Conservation (phyloP, 2,113 vertebrate species). For the Tachycineta bicolor region DNA sequence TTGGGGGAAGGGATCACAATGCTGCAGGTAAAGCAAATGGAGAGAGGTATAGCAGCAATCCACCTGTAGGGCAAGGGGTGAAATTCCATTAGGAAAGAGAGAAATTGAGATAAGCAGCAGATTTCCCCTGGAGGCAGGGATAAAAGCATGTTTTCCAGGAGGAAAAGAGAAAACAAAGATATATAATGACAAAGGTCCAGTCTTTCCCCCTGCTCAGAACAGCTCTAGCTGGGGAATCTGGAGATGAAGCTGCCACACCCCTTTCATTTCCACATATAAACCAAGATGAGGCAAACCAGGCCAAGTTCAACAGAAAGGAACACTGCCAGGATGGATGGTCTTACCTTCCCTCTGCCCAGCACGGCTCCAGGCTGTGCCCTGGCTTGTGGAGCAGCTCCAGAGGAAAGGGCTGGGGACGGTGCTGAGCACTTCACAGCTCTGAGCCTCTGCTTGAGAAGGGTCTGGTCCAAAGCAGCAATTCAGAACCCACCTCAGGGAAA, state of each 20-base stretch:
- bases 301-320: conserved; percentile 39
- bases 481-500: background rate
- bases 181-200: background rate
- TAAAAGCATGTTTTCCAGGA: background rate
- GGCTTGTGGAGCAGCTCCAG: background rate
- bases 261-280: conserved; percentile 54
- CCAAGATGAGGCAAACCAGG: conserved; percentile 46
- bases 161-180: background rate
- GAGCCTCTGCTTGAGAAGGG: background rate
- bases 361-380: conserved; percentile 24
- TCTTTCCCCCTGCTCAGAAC: background rate
- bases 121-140: background rate
- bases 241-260: conserved; percentile 60
- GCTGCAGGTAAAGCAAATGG: background rate
- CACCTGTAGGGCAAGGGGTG: conserved; percentile 31
- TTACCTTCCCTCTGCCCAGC: conserved; percentile 61
- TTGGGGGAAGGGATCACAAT: background rate
- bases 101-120: conserved; percentile 27
- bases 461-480: conserved; percentile 37
- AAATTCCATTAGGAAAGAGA: conserved; percentile 26
- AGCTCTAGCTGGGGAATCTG: background rate
- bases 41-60: background rate
- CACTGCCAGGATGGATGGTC: background rate
- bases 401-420: background rate
- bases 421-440: conserved; percentile 1